phyloP scores from a whole-genome alignment of 1,140 invertebrate genomes.

The Doryteuthis pealeii region DNA sequence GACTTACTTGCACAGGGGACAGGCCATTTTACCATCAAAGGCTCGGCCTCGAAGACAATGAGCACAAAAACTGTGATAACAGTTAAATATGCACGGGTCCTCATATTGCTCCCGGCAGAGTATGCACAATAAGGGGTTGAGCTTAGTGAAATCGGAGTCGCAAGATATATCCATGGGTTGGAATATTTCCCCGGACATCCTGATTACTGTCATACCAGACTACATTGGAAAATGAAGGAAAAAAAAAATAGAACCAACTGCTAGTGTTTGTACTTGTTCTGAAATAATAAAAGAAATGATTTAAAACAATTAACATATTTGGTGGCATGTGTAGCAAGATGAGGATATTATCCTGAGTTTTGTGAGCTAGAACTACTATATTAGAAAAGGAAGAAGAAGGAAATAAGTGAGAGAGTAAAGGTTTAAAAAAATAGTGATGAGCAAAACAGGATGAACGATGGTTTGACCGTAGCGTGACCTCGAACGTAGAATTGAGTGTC shows the following conservation, averaged over 20 bases:
- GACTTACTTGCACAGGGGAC: conserved; percentile 48
- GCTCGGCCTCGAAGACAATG: conserved; percentile 38
- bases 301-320: background rate
- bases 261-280: conserved; percentile 13
- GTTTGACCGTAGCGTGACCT: too few relatives aligned
- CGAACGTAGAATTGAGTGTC: too few relatives aligned
- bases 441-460: too few relatives aligned
- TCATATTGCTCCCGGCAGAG: conserved; percentile 49
- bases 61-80: conserved; percentile 49
- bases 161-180: conserved; percentile 38
- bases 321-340: too few relatives aligned
- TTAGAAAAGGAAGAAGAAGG: background rate
- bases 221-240: conserved; percentile 12
- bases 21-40: conserved; percentile 37
- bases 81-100: conserved; percentile 43
- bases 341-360: background rate
- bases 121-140: conserved; percentile 45
- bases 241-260: background rate
- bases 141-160: conserved; percentile 30
- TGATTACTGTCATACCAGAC: too few relatives aligned
- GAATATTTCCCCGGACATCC: conserved; percentile 51
- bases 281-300: background rate
- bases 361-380: background rate
- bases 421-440: background rate
- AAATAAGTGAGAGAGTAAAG: background rate